Evolutionary conservation across 2,113 vertebrate genomes (phyloP), one percentile per base, ranked within the genome.

Genomic region (Anguilla rostrata): DNA sequence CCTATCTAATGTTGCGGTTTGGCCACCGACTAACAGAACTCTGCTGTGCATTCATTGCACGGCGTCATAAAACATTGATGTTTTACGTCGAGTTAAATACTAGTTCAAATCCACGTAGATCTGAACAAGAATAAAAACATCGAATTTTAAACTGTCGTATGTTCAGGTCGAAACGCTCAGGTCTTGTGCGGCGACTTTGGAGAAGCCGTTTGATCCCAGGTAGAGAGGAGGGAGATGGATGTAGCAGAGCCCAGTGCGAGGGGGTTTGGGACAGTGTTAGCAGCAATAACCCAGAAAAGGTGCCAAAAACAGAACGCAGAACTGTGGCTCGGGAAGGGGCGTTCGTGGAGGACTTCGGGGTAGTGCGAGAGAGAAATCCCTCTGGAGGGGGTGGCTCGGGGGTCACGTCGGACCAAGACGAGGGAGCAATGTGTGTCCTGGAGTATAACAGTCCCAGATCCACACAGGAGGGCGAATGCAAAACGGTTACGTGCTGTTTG

Each of bases 181-280:
- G 97, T 96, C 97, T 99, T 92, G 96, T 98, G 96, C 98, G 98
- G 96, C 97, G 98, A 95, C 98, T 99, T 95, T 98, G 98, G 98
- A 96, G 97, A 95, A 98, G 96, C 97, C 97, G 98, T 94, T 95
- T 97, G 95, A 94, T 96, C 94, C 95, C 96, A 88, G 96, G 94
- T 92, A 92, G 92, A 89, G 95, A 94, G 90, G 94, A 92, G 89
- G 95, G 94, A 89, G 95, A 96, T 95, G 96, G 95, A 92, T 88
- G 86, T 83, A 84, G 90, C 92, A 91, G 92, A 90, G 71, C 26
- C 71, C 95, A 94, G 91, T 89, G 92, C 89, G 94, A 94, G 87
- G 92, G 84, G 53, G 92, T 85, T 90, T 90, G 90, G 90, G 88
- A 88, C 86, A 91, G 86, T 88, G 86, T 90, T 85, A 90, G 93